phyloP scores from a whole-genome alignment of 2,113 vertebrate species.

The Nanorana parkeri region DNA sequence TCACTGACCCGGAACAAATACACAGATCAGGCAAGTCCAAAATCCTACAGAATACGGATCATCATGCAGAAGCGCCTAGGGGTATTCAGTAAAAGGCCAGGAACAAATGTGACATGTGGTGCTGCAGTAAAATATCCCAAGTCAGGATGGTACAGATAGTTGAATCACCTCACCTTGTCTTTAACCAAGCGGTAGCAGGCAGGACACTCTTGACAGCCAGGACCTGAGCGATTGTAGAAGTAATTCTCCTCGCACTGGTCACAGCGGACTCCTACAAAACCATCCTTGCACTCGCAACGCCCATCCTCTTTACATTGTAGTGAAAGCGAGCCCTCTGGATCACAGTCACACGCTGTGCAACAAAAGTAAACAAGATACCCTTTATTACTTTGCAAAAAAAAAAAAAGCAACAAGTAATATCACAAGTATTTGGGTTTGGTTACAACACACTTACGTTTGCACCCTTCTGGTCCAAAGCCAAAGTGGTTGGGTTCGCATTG shows the following conservation, averaged over 20 bases:
- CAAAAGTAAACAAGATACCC: constrained; percentile 21
- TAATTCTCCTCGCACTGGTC: constrained; percentile 98
- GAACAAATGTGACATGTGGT: too few species aligned
- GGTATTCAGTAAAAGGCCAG: too few species aligned
- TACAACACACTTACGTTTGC: constrained; percentile 86
- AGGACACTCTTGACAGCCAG: constrained; percentile 94
- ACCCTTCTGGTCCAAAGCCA: constrained; percentile 88
- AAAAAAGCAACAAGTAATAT: neutral
- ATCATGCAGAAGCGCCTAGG: too few species aligned
- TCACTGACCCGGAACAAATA: too few species aligned
- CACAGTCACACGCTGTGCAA: constrained; percentile 90
- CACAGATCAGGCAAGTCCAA: too few species aligned
- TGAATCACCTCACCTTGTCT: constrained; percentile 89
- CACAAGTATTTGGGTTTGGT: neutral
- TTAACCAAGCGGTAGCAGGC: constrained; percentile 93
- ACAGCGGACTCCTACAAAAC: constrained; percentile 91
- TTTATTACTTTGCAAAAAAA: neutral
- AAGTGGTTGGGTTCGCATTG: constrained; percentile 93
- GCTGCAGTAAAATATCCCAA: too few species aligned
- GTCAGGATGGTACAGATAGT: too few species aligned
- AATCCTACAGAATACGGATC: too few species aligned
- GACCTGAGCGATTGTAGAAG: constrained; percentile 93
- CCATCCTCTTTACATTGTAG: constrained; percentile 88
- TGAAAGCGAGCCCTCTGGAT: constrained; percentile 84
- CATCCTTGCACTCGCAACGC: constrained; percentile 85